Conservation (phyloP, 2,888 invertebrate genomes). For the Polyommatus iphigenia region DNA sequence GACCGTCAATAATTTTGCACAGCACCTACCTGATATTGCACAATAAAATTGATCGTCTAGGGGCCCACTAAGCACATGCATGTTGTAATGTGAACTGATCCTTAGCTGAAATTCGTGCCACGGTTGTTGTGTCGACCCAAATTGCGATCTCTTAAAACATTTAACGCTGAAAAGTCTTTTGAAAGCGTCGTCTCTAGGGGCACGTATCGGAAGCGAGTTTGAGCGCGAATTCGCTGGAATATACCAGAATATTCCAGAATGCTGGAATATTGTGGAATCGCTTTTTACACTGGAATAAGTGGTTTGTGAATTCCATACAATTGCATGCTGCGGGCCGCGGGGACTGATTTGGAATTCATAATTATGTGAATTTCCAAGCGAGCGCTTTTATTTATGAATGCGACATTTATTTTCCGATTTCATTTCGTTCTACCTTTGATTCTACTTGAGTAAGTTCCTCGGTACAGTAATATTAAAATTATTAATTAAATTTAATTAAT, state of each 20-base stretch:
- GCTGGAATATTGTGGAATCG: background rate
- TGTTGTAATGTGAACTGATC: no score
- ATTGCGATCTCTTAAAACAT: background rate
- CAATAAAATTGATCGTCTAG: no score
- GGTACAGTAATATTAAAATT: no score
- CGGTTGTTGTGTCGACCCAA: background rate
- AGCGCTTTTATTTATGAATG: background rate
- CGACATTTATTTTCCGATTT: background rate
- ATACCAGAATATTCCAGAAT: background rate
- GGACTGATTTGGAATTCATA: conserved; percentile 11
- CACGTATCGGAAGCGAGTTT: background rate
- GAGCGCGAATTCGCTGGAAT: background rate
- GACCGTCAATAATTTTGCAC: no score
- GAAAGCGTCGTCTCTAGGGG: background rate
- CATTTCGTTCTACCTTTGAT: background rate
- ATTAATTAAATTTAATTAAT: no score
- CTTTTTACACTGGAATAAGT: background rate
- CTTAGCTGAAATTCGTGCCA: background rate
- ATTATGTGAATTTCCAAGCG: conserved; percentile 2
- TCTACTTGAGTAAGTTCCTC: background rate
- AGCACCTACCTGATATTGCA: no score
- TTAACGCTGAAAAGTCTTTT: background rate
- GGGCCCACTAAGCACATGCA: no score
- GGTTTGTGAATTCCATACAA: conserved; percentile 15
- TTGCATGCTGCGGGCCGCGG: background rate